A percentile compares a stretch with the other conserved stretches of the same genome.
Evolutionary conservation across 2,113 vertebrate species (phyloP).

Genomic region (Sisor rabdophorus): DNA sequence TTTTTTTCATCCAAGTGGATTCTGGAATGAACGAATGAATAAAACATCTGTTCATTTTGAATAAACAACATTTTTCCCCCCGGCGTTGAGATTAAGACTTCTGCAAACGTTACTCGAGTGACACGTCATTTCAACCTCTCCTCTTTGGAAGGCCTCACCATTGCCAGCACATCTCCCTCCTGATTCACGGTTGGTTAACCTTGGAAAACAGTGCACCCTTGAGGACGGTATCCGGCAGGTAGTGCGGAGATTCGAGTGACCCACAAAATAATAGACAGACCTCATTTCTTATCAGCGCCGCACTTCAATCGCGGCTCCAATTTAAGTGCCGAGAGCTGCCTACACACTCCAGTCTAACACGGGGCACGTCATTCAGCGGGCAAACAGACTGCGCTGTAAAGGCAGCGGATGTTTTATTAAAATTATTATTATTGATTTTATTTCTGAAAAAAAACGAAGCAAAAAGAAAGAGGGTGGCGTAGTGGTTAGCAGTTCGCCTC

Average conservation of each 20-base stretch:
- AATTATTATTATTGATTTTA: background rate
- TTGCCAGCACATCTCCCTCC: background rate
- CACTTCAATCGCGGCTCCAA: slow-evolving; percentile 25
- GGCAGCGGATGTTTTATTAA: background rate
- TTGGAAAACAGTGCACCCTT: slow-evolving; percentile 6
- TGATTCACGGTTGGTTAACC: slow-evolving; percentile 29
- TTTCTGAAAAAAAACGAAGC: background rate
- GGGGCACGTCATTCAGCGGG: slow-evolving; percentile 4
- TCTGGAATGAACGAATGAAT: background rate
- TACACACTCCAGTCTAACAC: slow-evolving; percentile 14
- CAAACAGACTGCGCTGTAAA: slow-evolving; percentile 7
- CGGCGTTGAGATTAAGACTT: background rate
- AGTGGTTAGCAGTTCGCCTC: too few species aligned
- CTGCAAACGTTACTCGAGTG: background rate
- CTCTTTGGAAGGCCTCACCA: background rate
- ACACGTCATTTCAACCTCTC: background rate
- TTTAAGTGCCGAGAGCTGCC: slow-evolving; percentile 17
- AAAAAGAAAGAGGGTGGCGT: background rate
- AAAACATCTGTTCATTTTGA: background rate
- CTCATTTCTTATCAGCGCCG: slow-evolving; percentile 35
- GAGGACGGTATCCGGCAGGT: background rate
- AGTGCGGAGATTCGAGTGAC: slow-evolving; percentile 31
- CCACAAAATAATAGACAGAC: slow-evolving; percentile 40
- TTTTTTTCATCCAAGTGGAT: background rate
- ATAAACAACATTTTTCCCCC: background rate